A percentile compares a stretch with the other conserved stretches of the same genome.
Evolutionary conservation across 2,797 vertebrate species (phyloP).

Genomic region (Schizothorax lantsangensis): DNA sequence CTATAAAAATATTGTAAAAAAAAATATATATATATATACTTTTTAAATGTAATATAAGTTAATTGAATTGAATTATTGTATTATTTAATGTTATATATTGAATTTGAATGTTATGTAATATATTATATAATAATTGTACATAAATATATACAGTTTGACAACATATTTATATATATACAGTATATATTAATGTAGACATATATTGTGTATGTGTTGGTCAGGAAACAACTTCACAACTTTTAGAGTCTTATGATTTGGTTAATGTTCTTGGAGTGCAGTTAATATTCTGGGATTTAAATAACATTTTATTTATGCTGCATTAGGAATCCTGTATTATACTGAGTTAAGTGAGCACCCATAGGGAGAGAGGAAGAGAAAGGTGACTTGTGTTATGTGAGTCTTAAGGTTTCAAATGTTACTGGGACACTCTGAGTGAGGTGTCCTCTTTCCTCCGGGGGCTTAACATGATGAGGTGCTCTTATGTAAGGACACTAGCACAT

Average conservation of each 20-base stretch:
- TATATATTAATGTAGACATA: no score
- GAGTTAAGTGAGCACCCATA: neutral
- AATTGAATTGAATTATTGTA: no score
- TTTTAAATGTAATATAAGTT: no score
- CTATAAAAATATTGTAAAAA: neutral
- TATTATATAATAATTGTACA: no score
- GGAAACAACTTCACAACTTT: no score
- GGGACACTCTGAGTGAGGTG: constrained; percentile 69
- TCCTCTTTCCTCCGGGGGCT: constrained; percentile 63
- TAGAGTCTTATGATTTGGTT: no score
- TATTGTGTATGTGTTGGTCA: no score
- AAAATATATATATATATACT: no score
- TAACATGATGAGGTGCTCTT: constrained; percentile 68
- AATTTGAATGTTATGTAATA: no score
- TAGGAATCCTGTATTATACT: constrained; percentile 9
- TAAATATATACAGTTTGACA: no score
- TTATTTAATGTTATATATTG: neutral
- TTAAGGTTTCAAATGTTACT: constrained; percentile 63
- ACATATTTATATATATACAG: no score
- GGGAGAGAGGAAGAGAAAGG: constrained; percentile 64
- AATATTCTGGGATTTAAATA: neutral
- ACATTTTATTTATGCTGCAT: neutral
- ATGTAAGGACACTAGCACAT: constrained; percentile 62
- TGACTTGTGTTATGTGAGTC: constrained; percentile 68
- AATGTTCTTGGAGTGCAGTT: no score